These are phyloP conservation scores for Ahaetulla prasina DNA, from an alignment of 2,113 vertebrate species.

Conservation along the genomic window DNA sequence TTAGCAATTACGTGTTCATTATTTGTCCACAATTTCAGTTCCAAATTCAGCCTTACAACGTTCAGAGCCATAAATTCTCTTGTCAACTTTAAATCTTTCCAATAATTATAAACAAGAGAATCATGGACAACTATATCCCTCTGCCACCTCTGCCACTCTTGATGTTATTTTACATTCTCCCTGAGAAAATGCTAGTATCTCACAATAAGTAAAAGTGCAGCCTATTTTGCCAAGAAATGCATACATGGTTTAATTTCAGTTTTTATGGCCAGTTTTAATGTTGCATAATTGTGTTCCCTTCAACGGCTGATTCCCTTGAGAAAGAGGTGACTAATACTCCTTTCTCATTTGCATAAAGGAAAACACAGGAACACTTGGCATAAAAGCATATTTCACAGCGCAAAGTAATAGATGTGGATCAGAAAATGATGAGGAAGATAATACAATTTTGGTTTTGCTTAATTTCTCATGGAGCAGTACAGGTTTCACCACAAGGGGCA, in stretches of 20 bases:
- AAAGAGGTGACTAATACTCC: conserved; percentile 56
- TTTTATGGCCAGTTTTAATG: not conserved
- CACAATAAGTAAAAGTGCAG: not conserved
- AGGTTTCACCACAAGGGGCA: conserved; percentile 53
- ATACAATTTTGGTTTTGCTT: conserved; percentile 53
- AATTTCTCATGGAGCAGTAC: conserved; percentile 52
- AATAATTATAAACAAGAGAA: not conserved
- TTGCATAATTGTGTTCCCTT: not conserved
- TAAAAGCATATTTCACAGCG: conserved; percentile 60
- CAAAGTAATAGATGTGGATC: conserved; percentile 60
- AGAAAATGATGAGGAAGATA: conserved; percentile 55
- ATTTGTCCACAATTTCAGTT: not conserved
- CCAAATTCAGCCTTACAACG: not conserved
- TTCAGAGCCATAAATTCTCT: not conserved
- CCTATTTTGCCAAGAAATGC: not conserved
- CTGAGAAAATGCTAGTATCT: not conserved
- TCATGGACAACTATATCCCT: not conserved
- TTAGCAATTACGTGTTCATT: not conserved
- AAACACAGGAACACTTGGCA: conserved; percentile 48
- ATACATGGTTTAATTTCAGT: not conserved
- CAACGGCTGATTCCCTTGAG: conserved; percentile 49
- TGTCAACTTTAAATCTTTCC: not conserved
- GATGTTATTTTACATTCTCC: not conserved
- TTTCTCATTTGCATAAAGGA: conserved; percentile 53
- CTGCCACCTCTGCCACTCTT: not conserved